Percentiles rank a stretch among this genome's conserved stretches.
phyloP scores from a whole-genome alignment of 2,113 vertebrate genomes.

The Sturnus vulgaris region DNA sequence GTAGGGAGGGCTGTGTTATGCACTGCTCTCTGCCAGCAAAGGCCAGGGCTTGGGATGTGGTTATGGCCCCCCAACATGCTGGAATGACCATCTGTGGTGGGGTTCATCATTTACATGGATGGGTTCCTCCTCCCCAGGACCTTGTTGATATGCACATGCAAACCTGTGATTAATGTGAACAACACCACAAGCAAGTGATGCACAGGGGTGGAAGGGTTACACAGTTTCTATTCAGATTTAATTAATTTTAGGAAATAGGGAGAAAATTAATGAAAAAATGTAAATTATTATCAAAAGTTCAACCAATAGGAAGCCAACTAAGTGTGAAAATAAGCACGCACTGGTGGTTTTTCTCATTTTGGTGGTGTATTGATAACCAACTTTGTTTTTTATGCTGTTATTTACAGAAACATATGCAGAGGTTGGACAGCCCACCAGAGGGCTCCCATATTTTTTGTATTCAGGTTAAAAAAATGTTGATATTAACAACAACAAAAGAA shows the following conservation, averaged over 20 bases:
- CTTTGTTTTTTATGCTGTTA: not conserved
- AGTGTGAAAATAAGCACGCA: not conserved
- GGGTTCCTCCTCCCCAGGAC: not conserved
- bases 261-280: not conserved
- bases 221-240: not conserved
- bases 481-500: not conserved
- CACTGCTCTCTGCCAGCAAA: not conserved
- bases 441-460: not conserved
- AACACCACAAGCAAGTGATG: fast-evolving
- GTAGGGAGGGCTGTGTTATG: not conserved
- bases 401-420: not conserved
- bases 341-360: not conserved
- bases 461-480: not conserved
- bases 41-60: not conserved
- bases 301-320: not conserved
- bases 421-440: not conserved
- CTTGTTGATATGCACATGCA: fast-evolving
- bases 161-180: not conserved
- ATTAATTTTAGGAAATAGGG: not conserved
- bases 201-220: not conserved
- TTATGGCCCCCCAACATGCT: not conserved
- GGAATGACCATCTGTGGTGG: not conserved
- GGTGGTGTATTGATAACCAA: not conserved
- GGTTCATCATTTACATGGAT: not conserved
- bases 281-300: not conserved